phyloP scores from a whole-genome alignment of 2,113 vertebrate species.

The Pituophis catenifer region DNA sequence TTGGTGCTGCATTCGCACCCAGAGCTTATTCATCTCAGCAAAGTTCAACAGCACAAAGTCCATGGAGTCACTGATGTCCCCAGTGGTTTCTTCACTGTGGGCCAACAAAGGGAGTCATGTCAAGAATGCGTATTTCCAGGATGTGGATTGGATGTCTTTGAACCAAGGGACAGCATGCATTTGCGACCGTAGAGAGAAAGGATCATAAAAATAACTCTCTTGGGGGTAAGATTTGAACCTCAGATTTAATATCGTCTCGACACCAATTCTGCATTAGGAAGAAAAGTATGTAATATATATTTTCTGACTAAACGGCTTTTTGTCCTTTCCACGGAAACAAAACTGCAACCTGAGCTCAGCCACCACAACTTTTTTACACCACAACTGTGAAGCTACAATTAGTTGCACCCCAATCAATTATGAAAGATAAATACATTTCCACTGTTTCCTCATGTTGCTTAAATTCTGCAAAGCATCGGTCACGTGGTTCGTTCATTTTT shows the following conservation, averaged over 20 bases:
- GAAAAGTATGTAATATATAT: not conserved
- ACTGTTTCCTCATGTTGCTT: not conserved
- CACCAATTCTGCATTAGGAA: not conserved
- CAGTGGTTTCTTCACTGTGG: slow-evolving; percentile 90
- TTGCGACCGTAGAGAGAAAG: not conserved
- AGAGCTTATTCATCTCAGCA: slow-evolving; percentile 98
- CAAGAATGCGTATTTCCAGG: not conserved
- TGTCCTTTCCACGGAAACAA: not conserved
- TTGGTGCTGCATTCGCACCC: slow-evolving; percentile 99
- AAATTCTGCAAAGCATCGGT: not conserved
- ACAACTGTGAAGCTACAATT: not conserved
- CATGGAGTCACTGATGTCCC: slow-evolving; percentile 94
- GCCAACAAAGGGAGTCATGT: not conserved
- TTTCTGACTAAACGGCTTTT: not conserved
- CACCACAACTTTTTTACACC: not conserved
- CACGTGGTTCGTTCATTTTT: not conserved
- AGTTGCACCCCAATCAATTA: not conserved
- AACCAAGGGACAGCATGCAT: not conserved
- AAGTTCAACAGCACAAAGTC: slow-evolving; percentile 98
- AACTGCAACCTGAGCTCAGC: not conserved
- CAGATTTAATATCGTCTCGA: not conserved
- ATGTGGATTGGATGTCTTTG: too few species aligned
- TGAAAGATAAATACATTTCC: not conserved
- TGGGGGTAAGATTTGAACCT: not conserved
- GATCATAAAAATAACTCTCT: not conserved